Conservation (phyloP, 2,888 invertebrate species). For the Creontiades dilutus region DNA sequence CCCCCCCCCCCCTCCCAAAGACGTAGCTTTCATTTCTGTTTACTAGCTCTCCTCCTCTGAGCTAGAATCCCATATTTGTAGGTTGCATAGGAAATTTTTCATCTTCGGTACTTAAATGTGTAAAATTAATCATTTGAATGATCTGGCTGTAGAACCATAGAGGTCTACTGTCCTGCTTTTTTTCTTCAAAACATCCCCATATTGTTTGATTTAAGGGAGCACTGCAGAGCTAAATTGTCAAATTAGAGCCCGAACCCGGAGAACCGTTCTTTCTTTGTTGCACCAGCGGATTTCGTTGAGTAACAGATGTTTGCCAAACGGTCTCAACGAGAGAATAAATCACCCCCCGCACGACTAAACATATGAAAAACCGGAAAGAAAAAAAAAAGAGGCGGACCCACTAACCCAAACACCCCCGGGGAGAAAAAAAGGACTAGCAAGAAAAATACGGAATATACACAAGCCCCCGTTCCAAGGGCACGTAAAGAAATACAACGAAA, state of each 20-base stretch:
- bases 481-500: not conserved
- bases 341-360: constrained; percentile 5
- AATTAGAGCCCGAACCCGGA: not conserved
- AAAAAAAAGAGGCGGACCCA: not conserved
- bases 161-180: too few relatives aligned
- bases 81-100: too few relatives aligned
- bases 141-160: too few relatives aligned
- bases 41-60: too few relatives aligned
- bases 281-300: not conserved
- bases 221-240: not conserved
- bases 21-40: too few relatives aligned
- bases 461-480: not conserved
- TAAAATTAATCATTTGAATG: too few relatives aligned
- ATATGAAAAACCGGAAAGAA: not conserved
- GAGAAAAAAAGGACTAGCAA: not conserved
- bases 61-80: too few relatives aligned
- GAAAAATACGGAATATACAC: constrained; percentile 20
- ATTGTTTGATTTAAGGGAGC: not conserved
- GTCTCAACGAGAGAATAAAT: constrained; percentile 18
- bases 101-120: too few relatives aligned
- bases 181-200: too few relatives aligned
- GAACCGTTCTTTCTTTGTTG: constrained; percentile 5
- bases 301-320: constrained; percentile 39
- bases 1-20: too few relatives aligned
- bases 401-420: not conserved